Evolutionary conservation across 2,113 vertebrate species (phyloP), one percentile per base, ranked within the genome.

Genomic region (Nyctereutes procyonoides): DNA sequence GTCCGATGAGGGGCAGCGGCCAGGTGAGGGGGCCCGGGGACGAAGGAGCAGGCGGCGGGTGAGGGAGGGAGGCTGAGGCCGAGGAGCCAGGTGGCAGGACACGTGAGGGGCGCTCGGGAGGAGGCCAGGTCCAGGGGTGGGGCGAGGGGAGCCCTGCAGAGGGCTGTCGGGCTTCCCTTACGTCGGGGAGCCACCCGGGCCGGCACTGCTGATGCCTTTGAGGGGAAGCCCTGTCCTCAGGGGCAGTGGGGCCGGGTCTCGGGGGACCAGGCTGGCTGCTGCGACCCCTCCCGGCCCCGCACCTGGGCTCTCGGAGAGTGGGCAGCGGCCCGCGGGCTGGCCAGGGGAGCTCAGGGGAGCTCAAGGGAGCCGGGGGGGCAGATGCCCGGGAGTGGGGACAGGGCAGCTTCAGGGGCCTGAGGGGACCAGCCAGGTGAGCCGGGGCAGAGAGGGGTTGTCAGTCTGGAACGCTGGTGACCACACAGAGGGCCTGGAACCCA

Each of bases 101-200:
- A 14, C 71, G 9, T 19, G 0, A 2, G 16, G 0, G 0, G 63
- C 0, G 1, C 38, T 8, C 82, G 8, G 5, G 28, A 14, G 65
- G 32, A 32, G 28, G 3, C 5, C 0, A 26, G 67, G 17, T 8
- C 32, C 1, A 0, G 9, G 56, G 30, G 28, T 20, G 20, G 35
- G 22, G 28, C 1, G 11, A 16, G 79, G 88, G 5, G 67, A 0
- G 1, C 1, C 22, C 8, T 26, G 26, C 16, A 3, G 32, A n/a
- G 8, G 16, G 32, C 10, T 0, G 15, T 0, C 0, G 12, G 24
- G 65, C 13, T 35, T 35, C 87, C 22, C 15, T 43, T 17, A 2
- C 4, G n/a, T 30, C 56, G 35, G 51, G 38, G 63, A 62, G 28
- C 43, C 56, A 0, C 1, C 0, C 16, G 51, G 7, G 3, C n/a